Evolutionary conservation across 2,888 invertebrate genomes (phyloP), one percentile per base, ranked within the genome.

Genomic region (Branchellion lobata): DNA sequence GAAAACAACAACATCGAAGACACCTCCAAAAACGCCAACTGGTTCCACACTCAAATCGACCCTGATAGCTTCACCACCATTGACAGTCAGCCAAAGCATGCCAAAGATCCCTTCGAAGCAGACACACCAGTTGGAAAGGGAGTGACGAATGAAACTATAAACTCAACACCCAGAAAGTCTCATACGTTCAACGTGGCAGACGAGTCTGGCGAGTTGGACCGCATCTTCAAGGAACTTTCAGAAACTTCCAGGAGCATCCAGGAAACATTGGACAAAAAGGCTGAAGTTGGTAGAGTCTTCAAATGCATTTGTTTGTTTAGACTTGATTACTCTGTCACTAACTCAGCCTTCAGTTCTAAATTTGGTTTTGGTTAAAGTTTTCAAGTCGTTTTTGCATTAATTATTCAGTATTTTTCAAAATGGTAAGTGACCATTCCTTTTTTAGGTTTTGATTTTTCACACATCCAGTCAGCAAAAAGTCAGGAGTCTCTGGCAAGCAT

Each of bases 161-260:
- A n/a, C n/a, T n/a, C n/a, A n/a, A 57, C 61, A 24, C 24, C 24
- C 3, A n/a, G n/a, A 24, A 57, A n/a, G 5, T 5, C 11, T 24
- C 11, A 18, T 8, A 57, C 5, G 8, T 57, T 57, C 5, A 40
- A 40, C 8, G n/a, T 65, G 27, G 34, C 11, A 14, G 69, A 33
- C 33, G 53, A 53, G 0, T 33, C 77, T 18, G 57, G 36, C 5
- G 77, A 77, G 53, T 65, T 77, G 21, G 77, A 77, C 65, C 27
- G 34, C n/a, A 57, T 77, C 33, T 77, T 77, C 29, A 53, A 77
- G 65, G 61, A 77, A 24, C 36, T 77, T 1, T 77, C 77, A 1
- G 77, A 77, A 65, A 65, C 77, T 1, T 77, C 77, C 1, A 57
- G 65, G 33, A 53, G 57, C 65, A 77, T 77, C 24, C 77, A 77